phyloP scores from a whole-genome alignment of 2,797 vertebrate species.

The Anolis apletophallus region DNA sequence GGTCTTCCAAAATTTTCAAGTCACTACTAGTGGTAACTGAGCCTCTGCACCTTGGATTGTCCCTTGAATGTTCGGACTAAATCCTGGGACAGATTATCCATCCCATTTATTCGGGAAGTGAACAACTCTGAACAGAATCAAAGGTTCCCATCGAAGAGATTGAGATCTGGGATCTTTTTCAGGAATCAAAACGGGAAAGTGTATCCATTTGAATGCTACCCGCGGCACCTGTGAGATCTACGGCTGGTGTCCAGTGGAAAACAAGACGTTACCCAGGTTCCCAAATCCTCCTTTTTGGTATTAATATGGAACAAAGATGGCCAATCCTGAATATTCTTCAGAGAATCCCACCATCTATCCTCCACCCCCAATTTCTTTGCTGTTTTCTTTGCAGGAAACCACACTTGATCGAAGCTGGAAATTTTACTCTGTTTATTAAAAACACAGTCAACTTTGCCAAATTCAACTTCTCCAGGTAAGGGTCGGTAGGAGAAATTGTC shows the following conservation, averaged over 20 bases:
- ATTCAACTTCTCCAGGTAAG: constrained; percentile 81
- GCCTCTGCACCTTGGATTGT: too few relatives aligned
- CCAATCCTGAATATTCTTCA: neutral
- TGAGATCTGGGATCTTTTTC: constrained; percentile 30
- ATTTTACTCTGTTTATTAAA: constrained; percentile 83
- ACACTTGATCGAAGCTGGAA: constrained; percentile 73
- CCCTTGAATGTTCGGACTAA: too few relatives aligned
- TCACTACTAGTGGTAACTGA: too few relatives aligned
- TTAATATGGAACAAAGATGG: neutral
- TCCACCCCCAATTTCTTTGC: neutral
- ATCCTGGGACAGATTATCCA: too few relatives aligned
- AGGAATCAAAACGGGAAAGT: constrained; percentile 81
- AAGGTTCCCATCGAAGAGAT: too few relatives aligned
- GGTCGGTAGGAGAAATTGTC: too few relatives aligned
- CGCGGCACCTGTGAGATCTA: constrained; percentile 79
- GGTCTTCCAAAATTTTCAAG: too few relatives aligned
- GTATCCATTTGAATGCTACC: constrained; percentile 71
- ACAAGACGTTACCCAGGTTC: constrained; percentile 59
- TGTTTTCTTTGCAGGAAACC: constrained; percentile 66
- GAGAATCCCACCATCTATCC: neutral
- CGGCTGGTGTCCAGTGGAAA: constrained; percentile 82
- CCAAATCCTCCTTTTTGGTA: neutral
- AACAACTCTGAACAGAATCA: too few relatives aligned
- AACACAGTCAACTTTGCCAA: constrained; percentile 79
- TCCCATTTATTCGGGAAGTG: too few relatives aligned